Conservation (phyloP, 2,113 vertebrate species). For the Prolemur simus region DNA sequence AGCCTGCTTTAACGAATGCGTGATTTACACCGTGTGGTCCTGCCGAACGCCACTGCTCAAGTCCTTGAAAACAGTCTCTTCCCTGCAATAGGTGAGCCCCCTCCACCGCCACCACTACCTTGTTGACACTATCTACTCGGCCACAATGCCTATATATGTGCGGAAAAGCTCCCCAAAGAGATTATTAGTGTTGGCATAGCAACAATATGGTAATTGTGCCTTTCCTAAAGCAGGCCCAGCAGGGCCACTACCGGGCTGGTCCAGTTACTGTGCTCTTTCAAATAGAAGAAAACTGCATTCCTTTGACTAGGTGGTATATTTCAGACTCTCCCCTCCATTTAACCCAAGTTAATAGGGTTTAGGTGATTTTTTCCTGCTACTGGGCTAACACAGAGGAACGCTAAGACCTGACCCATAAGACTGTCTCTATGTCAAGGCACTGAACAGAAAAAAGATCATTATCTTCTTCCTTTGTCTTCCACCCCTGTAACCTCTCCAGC, state of each 20-base stretch:
- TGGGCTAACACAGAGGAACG: background rate
- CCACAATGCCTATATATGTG: background rate
- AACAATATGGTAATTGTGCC: slow-evolving; percentile 67
- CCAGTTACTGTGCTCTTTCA: background rate
- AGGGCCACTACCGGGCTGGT: background rate
- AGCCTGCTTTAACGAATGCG: background rate
- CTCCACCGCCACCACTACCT: background rate
- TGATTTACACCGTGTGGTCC: background rate
- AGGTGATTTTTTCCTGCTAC: background rate
- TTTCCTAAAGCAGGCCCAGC: slow-evolving; percentile 41
- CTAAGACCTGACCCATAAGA: background rate
- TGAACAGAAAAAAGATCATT: background rate
- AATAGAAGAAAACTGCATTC: background rate
- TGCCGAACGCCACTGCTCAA: slow-evolving; percentile 6
- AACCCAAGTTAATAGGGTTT: background rate
- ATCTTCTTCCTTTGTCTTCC: background rate
- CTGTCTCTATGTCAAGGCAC: background rate
- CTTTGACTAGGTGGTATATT: background rate
- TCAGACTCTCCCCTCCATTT: background rate
- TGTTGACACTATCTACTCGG: slow-evolving; percentile 1
- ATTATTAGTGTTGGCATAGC: slow-evolving; percentile 68
- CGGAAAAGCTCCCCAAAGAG: slow-evolving; percentile 60
- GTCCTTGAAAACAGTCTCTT: slow-evolving; percentile 31
- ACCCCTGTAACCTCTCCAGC: background rate
- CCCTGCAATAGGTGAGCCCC: slow-evolving; percentile 47